Conservation (phyloP, 1,140 invertebrate species). For the Agrilus planipennis region DNA sequence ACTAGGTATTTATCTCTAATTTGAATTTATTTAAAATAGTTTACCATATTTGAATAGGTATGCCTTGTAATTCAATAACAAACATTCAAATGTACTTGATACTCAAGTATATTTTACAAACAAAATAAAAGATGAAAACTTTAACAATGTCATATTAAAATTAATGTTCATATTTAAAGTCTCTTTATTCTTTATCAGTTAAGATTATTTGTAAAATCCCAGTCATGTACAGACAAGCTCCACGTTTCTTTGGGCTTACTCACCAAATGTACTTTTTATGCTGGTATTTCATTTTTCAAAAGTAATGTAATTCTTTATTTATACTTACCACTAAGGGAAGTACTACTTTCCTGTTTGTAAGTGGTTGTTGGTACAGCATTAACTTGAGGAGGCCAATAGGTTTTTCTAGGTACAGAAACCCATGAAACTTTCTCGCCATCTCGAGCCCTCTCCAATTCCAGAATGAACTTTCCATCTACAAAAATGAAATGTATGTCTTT, state of each 20-base stretch:
- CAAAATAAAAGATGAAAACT: too few relatives aligned
- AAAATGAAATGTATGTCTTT: conserved; percentile 6
- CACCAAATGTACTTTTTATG: too few relatives aligned
- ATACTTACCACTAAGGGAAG: conserved; percentile 48
- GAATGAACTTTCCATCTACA: conserved; percentile 74
- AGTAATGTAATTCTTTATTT: too few relatives aligned
- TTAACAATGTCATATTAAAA: too few relatives aligned
- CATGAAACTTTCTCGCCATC: conserved; percentile 70
- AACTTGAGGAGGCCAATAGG: conserved; percentile 65
- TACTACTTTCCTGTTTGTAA: conserved; percentile 47
- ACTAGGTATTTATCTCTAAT: neutral
- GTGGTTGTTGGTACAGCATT: conserved; percentile 49
- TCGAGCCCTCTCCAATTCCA: conserved; percentile 70
- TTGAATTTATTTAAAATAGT: conserved; percentile 2
- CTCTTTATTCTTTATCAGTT: too few relatives aligned
- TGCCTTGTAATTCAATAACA: neutral
- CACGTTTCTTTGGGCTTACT: too few relatives aligned
- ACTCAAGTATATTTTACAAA: too few relatives aligned
- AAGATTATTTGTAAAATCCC: too few relatives aligned
- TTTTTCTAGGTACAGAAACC: conserved; percentile 77
- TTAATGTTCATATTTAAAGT: too few relatives aligned
- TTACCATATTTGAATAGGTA: conserved; percentile 4
- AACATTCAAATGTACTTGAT: too few relatives aligned
- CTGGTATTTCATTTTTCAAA: too few relatives aligned
- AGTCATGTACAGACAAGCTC: too few relatives aligned